Evolutionary conservation across 2,888 invertebrate genomes (phyloP), one percentile per base, ranked within the genome.

Genomic region (Apeira syringaria): DNA sequence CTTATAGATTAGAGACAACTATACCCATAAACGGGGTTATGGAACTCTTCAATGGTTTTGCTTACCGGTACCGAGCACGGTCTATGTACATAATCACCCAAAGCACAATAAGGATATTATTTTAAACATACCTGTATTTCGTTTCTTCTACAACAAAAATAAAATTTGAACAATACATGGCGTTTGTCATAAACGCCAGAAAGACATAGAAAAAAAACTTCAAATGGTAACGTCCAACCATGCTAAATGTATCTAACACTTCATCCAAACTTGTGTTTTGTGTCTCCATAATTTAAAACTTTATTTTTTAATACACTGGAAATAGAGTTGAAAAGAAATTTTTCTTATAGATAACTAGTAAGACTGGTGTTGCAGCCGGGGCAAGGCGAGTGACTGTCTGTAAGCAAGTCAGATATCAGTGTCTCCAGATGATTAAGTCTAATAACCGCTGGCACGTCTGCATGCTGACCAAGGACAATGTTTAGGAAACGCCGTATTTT

Each of bases 71-170:
- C n/a, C n/a, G n/a, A n/a, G n/a, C n/a, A n/a, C n/a, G n/a, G n/a
- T n/a, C n/a, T n/a, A n/a, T n/a, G n/a, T n/a, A n/a, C n/a, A n/a
- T n/a, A n/a, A n/a, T n/a, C n/a, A n/a, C n/a, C n/a, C n/a, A n/a
- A n/a, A n/a, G n/a, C n/a, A n/a, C n/a, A n/a, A n/a, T n/a, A n/a
- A n/a, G n/a, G n/a, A n/a, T n/a, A n/a, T n/a, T n/a, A n/a, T n/a
- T n/a, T n/a, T n/a, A 32, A 25, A 26, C 33, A 37, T 35, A 52
- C 52, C 42, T 50, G 31, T 93, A 92, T 37, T 81, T 77, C 18
- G 92, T 76, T 62, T 92, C 90, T 51, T 91, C 91, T 1, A 92
- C 92, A 0, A 93, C 92, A 61, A 94, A 94, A 24, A 93, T 91
- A 61, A 92, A 94, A n/a, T 91, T 91, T 10, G 93, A 80, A 5